Evolutionary conservation across 1,140 invertebrate genomes (phyloP).

Genomic region (Papilio machaon): DNA sequence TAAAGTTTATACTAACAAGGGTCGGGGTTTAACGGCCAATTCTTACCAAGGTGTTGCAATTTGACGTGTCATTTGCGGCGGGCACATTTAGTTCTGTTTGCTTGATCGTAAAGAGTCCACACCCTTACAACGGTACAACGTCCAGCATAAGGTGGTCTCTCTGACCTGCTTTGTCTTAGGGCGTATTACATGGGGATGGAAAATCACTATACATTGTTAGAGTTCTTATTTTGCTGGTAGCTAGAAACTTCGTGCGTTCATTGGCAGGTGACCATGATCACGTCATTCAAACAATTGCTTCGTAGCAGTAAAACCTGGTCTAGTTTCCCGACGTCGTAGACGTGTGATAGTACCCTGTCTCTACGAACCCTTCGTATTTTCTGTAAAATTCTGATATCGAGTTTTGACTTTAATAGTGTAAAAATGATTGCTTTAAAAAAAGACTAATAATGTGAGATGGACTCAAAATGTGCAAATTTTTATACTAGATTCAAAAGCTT

Average conservation of each 20-base stretch:
- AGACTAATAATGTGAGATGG: not conserved
- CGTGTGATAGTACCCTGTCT: conserved; percentile 52
- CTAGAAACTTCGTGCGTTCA: conserved; percentile 55
- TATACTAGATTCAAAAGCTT: conserved; percentile 44
- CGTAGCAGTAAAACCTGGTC: conserved; percentile 62
- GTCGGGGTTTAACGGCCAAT: conserved; percentile 62
- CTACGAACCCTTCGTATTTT: not conserved
- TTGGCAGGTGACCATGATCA: conserved; percentile 69
- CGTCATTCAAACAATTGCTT: conserved; percentile 71
- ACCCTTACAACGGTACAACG: conserved; percentile 56
- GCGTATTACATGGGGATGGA: conserved; percentile 35
- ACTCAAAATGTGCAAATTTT: not conserved
- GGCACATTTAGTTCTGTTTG: conserved; percentile 73
- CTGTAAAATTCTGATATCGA: not conserved
- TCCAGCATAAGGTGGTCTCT: conserved; percentile 53
- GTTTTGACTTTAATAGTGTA: not conserved
- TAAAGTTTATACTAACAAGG: conserved; percentile 58
- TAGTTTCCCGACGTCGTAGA: conserved; percentile 59
- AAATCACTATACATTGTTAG: conserved; percentile 38
- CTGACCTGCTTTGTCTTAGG: conserved; percentile 40
- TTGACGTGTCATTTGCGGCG: conserved; percentile 67
- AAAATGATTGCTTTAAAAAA: not conserved
- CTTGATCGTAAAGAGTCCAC: conserved; percentile 72
- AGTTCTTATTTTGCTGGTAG: conserved; percentile 54
- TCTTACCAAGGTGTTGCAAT: conserved; percentile 66